phyloP scores from a whole-genome alignment of 2,888 invertebrate species.

The Acleris cristana region DNA sequence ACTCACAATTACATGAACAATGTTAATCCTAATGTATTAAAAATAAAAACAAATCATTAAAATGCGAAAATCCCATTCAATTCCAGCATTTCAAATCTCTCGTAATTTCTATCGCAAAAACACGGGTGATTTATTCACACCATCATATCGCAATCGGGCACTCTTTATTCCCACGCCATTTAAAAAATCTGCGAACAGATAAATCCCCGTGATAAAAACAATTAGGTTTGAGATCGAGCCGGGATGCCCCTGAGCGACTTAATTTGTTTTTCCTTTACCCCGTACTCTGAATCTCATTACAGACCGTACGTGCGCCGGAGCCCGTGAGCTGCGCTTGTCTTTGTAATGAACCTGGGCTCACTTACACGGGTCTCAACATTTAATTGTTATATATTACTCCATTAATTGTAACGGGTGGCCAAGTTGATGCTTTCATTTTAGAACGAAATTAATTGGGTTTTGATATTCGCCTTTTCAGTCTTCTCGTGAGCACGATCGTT shows the following conservation, averaged over 20 bases:
- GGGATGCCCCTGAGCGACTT: slow-evolving; percentile 26
- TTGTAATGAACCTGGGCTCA: slow-evolving; percentile 6
- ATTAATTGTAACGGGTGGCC: not conserved
- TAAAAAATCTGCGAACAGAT: slow-evolving; percentile 18
- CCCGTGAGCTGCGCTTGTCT: slow-evolving; percentile 1
- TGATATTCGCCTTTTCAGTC: too few species aligned
- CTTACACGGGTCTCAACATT: slow-evolving; percentile 2
- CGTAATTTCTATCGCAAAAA: too few species aligned
- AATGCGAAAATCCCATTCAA: too few species aligned
- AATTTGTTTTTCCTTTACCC: slow-evolving; percentile 27
- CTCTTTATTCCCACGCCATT: slow-evolving; percentile 3
- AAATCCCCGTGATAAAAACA: slow-evolving; percentile 30
- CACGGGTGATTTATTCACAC: too few species aligned
- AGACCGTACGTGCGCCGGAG: slow-evolving; percentile 6
- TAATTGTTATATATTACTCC: not conserved
- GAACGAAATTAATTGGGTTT: too few species aligned
- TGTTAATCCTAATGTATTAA: too few species aligned
- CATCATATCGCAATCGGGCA: not conserved
- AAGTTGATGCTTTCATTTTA: too few species aligned
- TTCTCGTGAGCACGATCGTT: too few species aligned
- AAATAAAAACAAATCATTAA: too few species aligned
- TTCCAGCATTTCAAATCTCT: too few species aligned
- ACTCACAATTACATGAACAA: too few species aligned
- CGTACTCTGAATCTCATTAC: slow-evolving; percentile 20
- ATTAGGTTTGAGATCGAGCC: slow-evolving; percentile 23